phyloP scores from a whole-genome alignment of 2,888 invertebrate species.

The Pollenia griseotomentosa region DNA sequence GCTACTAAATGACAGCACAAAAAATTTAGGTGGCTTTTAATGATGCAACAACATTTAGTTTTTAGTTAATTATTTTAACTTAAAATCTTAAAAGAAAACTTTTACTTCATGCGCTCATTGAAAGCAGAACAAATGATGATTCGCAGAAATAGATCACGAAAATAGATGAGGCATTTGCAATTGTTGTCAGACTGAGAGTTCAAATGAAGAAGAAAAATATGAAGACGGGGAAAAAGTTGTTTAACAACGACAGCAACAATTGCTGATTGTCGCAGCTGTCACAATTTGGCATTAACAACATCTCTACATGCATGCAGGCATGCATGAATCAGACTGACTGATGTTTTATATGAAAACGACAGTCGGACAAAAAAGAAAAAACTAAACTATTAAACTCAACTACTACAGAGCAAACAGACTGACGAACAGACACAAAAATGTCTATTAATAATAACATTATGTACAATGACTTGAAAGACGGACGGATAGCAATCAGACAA shows the following conservation, averaged over 20 bases:
- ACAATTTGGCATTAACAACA: conserved; percentile 78
- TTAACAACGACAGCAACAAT: conserved; percentile 73
- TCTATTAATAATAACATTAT: conserved; percentile 69
- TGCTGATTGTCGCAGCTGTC: conserved; percentile 78
- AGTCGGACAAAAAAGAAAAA: background rate
- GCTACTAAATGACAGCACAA: conserved; percentile 3
- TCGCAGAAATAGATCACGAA: conserved; percentile 57
- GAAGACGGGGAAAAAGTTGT: conserved; percentile 50
- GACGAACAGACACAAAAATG: conserved; percentile 24
- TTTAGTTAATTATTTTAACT: conserved; percentile 40
- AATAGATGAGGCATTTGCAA: conserved; percentile 65
- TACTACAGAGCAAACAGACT: conserved; percentile 1
- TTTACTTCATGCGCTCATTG: background rate
- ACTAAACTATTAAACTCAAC: conserved; percentile 51
- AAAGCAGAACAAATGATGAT: conserved; percentile 23
- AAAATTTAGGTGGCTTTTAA: conserved; percentile 45
- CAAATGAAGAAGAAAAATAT: background rate
- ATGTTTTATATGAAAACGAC: conserved; percentile 47
- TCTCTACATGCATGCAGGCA: conserved; percentile 68
- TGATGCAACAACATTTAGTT: conserved; percentile 37
- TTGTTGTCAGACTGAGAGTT: conserved; percentile 62
- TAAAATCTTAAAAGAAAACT: conserved; percentile 26
- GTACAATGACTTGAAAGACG: conserved; percentile 55
- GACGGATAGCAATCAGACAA: conserved; percentile 39
- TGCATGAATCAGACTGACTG: conserved; percentile 63